Evolutionary conservation across 2,888 invertebrate genomes (phyloP).

Genomic region (Saturnia japonica): DNA sequence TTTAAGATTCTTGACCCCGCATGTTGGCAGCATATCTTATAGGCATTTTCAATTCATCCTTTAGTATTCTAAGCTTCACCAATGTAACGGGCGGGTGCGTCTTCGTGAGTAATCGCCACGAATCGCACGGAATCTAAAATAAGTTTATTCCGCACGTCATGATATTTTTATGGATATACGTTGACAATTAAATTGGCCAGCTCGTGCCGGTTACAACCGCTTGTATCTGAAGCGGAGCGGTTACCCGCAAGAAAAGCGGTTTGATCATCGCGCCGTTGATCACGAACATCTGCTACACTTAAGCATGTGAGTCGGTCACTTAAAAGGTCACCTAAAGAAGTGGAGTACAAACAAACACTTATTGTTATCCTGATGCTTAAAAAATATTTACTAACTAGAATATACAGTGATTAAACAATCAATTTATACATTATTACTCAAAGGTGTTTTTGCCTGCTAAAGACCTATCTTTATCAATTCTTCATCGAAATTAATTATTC

Average conservation of each 20-base stretch:
- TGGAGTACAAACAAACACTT: constrained; percentile 6
- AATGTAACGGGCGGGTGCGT: constrained; percentile 32
- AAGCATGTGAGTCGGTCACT: neutral
- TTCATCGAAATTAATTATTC: too few relatives aligned
- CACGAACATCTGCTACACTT: constrained; percentile 26
- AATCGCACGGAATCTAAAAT: constrained; percentile 39
- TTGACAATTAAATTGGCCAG: constrained; percentile 57
- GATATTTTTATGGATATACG: constrained; percentile 50
- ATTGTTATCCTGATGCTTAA: neutral
- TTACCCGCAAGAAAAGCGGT: constrained; percentile 54
- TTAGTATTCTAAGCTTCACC: constrained; percentile 38
- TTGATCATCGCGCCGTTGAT: constrained; percentile 49
- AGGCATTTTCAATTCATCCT: constrained; percentile 31
- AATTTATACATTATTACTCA: too few relatives aligned
- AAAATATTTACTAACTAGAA: neutral
- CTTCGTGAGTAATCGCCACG: constrained; percentile 30
- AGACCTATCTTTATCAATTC: too few relatives aligned
- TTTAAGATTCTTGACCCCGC: constrained; percentile 37
- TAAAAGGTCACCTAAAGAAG: constrained; percentile 12
- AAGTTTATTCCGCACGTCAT: constrained; percentile 53
- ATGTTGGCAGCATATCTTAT: constrained; percentile 33
- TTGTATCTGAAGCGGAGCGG: constrained; percentile 46
- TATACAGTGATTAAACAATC: neutral
- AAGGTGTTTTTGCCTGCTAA: too few relatives aligned
- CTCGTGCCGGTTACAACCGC: constrained; percentile 51